phyloP scores from a whole-genome alignment of 2,113 vertebrate species.

The Polyodon spathula region DNA sequence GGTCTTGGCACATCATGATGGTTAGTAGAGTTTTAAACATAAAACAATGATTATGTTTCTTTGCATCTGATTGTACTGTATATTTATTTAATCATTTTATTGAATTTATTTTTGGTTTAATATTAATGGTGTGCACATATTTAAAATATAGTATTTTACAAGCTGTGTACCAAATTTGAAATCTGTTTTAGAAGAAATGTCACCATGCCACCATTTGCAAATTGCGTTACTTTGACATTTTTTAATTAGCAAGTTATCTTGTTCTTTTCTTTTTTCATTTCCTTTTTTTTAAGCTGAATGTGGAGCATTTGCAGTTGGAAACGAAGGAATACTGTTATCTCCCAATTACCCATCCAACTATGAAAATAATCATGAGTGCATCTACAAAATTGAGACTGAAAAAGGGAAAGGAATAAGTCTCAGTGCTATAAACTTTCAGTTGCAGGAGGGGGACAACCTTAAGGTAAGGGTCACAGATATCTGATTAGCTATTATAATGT shows the following conservation, averaged over 20 bases:
- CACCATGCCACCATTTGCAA: background rate
- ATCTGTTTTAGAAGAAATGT: background rate
- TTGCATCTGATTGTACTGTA: too few relatives aligned
- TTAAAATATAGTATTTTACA: too few relatives aligned
- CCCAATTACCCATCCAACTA: slow-evolving; percentile 93
- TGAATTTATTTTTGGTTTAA: too few relatives aligned
- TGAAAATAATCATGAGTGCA: slow-evolving; percentile 95
- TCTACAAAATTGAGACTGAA: slow-evolving; percentile 86
- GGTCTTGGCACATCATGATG: too few relatives aligned
- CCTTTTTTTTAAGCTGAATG: slow-evolving; percentile 81
- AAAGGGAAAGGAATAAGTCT: slow-evolving; percentile 86
- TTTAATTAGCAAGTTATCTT: slow-evolving; percentile 1
- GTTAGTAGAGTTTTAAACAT: too few relatives aligned
- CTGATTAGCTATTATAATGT: too few relatives aligned
- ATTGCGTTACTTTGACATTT: background rate
- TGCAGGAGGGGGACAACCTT: slow-evolving; percentile 76
- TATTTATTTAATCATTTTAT: too few relatives aligned
- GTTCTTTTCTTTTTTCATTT: slow-evolving; percentile 17
- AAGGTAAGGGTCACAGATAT: too few relatives aligned
- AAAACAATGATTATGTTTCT: too few relatives aligned
- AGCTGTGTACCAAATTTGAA: background rate
- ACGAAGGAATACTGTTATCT: slow-evolving; percentile 84
- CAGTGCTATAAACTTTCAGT: slow-evolving; percentile 70
- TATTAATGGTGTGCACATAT: too few relatives aligned
- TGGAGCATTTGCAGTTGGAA: slow-evolving; percentile 75